phyloP scores from a whole-genome alignment of 2,797 vertebrate genomes.

The Dryobates pubescens region DNA sequence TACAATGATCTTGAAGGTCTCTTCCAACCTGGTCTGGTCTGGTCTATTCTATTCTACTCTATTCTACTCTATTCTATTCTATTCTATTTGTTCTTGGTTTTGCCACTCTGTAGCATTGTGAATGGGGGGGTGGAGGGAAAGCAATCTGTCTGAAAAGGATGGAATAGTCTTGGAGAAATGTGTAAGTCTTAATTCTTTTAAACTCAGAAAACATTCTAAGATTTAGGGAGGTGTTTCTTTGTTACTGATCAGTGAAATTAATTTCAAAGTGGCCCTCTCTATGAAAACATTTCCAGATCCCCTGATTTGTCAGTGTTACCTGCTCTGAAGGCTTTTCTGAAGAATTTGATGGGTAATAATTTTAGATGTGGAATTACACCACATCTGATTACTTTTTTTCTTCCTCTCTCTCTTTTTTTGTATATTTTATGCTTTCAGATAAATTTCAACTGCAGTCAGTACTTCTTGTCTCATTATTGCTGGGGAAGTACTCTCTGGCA shows the following conservation, averaged over 20 bases:
- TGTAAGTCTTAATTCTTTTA: not conserved
- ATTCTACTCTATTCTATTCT: too few relatives aligned
- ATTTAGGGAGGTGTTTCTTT: not conserved
- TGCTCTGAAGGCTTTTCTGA: not conserved
- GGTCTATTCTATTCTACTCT: too few relatives aligned
- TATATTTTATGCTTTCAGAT: not conserved
- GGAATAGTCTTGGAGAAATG: not conserved
- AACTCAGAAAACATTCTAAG: not conserved
- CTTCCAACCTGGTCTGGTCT: too few relatives aligned
- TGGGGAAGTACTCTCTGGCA: not conserved
- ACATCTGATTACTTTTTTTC: not conserved
- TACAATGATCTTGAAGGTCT: too few relatives aligned
- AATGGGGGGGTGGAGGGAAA: fast-evolving
- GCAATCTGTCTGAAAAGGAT: not conserved
- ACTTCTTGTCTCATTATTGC: not conserved
- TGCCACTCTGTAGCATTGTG: not conserved
- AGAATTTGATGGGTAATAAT: not conserved
- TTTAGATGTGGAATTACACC: not conserved
- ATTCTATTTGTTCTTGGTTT: not conserved
- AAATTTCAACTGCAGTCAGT: not conserved
- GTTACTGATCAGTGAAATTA: not conserved
- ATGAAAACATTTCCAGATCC: not conserved
- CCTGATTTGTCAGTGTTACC: not conserved
- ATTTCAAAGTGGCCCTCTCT: not conserved
- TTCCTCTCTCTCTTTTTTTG: not conserved